phyloP scores from a whole-genome alignment of 2,113 vertebrate genomes.

The Scalopus aquaticus region DNA sequence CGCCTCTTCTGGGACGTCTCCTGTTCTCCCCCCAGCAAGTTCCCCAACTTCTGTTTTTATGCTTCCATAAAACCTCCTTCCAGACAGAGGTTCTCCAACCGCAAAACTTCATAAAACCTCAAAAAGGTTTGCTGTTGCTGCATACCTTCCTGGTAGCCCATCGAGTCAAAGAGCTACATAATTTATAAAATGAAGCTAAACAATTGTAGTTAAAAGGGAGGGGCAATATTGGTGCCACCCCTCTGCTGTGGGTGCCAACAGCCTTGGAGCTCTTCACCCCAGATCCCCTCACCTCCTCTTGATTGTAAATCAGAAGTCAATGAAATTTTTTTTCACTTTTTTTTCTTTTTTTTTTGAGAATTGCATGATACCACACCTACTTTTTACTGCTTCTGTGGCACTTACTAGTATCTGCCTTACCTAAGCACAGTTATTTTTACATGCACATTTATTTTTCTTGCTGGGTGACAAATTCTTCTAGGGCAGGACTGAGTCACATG shows the following conservation, averaged over 20 bases:
- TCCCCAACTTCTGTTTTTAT: too few relatives aligned
- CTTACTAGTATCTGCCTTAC: neutral
- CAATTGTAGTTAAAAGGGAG: neutral
- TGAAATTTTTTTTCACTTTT: fast-evolving
- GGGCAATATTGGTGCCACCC: neutral
- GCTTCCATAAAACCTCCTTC: neutral
- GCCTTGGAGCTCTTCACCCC: neutral
- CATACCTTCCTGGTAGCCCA: neutral
- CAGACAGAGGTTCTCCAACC: neutral
- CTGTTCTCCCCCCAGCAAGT: neutral
- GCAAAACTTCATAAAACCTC: neutral
- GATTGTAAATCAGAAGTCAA: neutral
- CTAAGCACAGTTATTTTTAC: constrained; percentile 46
- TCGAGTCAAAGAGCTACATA: neutral
- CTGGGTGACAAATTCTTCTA: constrained; percentile 12
- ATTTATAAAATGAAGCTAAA: neutral
- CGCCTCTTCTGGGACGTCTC: neutral
- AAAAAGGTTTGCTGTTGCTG: fast-evolving
- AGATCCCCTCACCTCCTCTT: neutral
- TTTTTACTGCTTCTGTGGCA: neutral
- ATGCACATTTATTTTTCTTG: neutral
- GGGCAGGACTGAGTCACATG: neutral
- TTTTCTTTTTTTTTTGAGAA: neutral
- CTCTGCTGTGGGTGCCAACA: neutral
- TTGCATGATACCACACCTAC: neutral